phyloP scores from a whole-genome alignment of 2,797 vertebrate genomes.

The Clamator glandarius region DNA sequence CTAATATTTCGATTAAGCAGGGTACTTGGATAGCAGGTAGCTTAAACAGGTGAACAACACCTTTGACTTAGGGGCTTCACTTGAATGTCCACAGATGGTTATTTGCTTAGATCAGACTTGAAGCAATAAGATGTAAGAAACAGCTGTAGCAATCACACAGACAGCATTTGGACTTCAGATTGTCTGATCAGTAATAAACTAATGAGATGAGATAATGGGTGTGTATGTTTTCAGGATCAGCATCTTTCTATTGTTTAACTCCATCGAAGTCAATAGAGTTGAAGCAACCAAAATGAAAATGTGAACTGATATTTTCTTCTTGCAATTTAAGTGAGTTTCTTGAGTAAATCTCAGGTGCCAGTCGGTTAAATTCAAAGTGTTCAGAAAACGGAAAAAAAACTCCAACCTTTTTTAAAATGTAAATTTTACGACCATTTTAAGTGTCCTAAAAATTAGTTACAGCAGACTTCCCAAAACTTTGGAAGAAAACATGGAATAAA shows the following conservation, averaged over 20 bases:
- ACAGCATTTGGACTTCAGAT: background rate
- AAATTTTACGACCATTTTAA: background rate
- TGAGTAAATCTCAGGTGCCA: background rate
- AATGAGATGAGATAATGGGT: background rate
- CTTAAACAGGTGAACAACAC: background rate
- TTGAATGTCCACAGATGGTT: background rate
- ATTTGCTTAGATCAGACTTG: background rate
- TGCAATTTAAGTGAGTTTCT: background rate
- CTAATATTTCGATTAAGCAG: background rate
- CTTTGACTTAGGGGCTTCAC: background rate
- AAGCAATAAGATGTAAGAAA: background rate
- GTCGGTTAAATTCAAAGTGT: background rate
- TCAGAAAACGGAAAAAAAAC: background rate
- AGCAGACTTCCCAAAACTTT: background rate
- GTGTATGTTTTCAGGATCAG: background rate
- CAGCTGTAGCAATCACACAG: background rate
- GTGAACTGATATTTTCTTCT: background rate
- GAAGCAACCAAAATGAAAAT: background rate
- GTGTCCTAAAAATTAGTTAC: background rate
- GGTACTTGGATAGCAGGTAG: background rate
- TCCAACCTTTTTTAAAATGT: background rate
- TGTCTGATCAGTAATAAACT: background rate
- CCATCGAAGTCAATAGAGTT: background rate
- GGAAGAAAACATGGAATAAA: background rate
- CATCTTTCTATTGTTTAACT: background rate